Percentiles rank a stretch among this genome's conserved stretches.
phyloP scores from a whole-genome alignment of 2,113 vertebrate species.

The Apaloderma vittatum region DNA sequence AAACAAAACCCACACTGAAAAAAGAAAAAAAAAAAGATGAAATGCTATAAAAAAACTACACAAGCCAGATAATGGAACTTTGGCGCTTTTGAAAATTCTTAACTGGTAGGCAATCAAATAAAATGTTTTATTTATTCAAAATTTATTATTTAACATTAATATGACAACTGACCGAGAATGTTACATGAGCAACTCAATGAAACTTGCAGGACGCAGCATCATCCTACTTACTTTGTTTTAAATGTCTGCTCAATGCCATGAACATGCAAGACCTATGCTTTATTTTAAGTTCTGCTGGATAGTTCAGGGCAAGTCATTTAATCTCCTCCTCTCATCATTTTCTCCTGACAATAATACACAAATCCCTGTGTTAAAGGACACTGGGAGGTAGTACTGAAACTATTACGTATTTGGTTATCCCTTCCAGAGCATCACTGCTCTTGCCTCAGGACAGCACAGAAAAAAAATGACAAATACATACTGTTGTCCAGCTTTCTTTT shows the following conservation, averaged over 20 bases:
- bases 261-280: background rate
- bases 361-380: background rate
- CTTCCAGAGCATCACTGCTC: background rate
- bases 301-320: background rate
- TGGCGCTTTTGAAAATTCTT: background rate
- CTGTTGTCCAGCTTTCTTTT: background rate
- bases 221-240: background rate
- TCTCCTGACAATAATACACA: background rate
- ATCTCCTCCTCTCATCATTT: background rate
- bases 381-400: background rate
- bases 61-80: background rate
- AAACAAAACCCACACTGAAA: background rate
- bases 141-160: background rate
- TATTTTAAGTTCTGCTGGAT: background rate
- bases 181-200: background rate
- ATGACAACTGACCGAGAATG: background rate
- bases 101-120: background rate
- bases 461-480: background rate
- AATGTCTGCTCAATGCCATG: background rate
- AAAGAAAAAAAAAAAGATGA: background rate
- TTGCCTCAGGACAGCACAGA: background rate
- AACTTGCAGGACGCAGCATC: background rate
- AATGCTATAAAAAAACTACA: background rate
- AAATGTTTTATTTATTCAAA: background rate
- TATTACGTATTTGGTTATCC: background rate